Evolutionary conservation across 2,113 vertebrate species (phyloP).

Genomic region (rat (Rattus norvegicus)): GRCr8 NC_086023.1:128964501-128965000

Average conservation of each 20-base stretch:
- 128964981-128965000: not conserved
- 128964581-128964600: not conserved
- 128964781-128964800: not conserved
- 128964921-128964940: not conserved
- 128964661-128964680: not conserved
- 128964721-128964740: not conserved
- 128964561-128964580: not conserved
- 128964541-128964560: not conserved
- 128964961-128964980: not conserved
- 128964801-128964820: not conserved
- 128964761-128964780: not conserved
- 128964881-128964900: not conserved
- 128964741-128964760: not conserved
- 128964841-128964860: not conserved
- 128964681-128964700: constrained; percentile 28
- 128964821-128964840: not conserved
- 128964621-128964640: not conserved
- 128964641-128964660: not conserved
- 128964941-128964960: not conserved
- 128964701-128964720: not conserved
- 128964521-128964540: not conserved
- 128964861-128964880: not conserved
- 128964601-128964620: not conserved
- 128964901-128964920: not conserved
- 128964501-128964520: not conserved